These are phyloP conservation scores for Nomada ferruginata DNA, from an alignment of 2,888 invertebrate genomes.

Conservation along the genomic window DNA sequence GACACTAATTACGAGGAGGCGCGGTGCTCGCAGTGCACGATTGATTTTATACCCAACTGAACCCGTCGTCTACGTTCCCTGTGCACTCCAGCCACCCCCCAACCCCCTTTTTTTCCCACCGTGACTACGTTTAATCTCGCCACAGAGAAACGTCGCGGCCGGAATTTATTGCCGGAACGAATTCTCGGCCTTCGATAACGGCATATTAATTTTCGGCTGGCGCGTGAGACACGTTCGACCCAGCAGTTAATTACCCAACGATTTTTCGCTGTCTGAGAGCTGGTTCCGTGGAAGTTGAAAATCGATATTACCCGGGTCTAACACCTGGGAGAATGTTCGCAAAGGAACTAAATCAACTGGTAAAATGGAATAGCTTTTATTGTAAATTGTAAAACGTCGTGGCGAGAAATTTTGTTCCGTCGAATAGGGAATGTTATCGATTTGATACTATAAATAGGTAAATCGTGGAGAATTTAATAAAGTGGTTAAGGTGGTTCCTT, in stretches of 20 bases:
- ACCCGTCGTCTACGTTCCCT: not conserved
- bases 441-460: too few relatives aligned
- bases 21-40: slow-evolving; percentile 30
- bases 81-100: not conserved
- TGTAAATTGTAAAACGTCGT: too few relatives aligned
- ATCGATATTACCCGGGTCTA: not conserved
- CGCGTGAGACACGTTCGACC: slow-evolving; percentile 6
- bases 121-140: slow-evolving; percentile 53
- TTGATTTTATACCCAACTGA: slow-evolving; percentile 46
- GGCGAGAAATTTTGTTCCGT: too few relatives aligned
- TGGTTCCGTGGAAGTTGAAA: not conserved
- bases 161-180: slow-evolving; percentile 46
- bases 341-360: not conserved
- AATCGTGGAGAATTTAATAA: too few relatives aligned
- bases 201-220: slow-evolving; percentile 45
- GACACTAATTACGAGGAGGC: slow-evolving; percentile 49
- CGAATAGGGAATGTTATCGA: too few relatives aligned
- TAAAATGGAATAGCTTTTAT: too few relatives aligned
- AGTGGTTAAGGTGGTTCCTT: too few relatives aligned
- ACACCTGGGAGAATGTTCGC: not conserved
- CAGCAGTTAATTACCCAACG: slow-evolving; percentile 24
- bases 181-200: slow-evolving; percentile 31
- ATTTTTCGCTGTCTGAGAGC: slow-evolving; percentile 8
- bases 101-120: slow-evolving; percentile 13
- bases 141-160: slow-evolving; percentile 44